A percentile compares a stretch with the other conserved stretches of the same genome.
phyloP scores from a whole-genome alignment of 2,888 invertebrate genomes.

The Ennomos erosarius region DNA sequence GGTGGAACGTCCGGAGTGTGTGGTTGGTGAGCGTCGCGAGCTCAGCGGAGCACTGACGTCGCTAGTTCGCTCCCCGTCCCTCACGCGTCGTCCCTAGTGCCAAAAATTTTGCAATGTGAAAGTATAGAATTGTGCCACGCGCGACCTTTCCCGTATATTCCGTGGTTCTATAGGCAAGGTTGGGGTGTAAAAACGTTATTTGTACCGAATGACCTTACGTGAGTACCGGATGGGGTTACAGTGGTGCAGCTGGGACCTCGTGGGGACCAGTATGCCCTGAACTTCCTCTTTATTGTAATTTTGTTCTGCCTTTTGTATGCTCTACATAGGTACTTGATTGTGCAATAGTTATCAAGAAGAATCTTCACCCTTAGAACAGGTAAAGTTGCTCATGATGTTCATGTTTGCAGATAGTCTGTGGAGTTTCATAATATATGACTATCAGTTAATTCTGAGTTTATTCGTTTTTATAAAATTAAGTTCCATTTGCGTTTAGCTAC shows the following conservation, averaged over 20 bases:
- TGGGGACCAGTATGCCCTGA: constrained; percentile 56
- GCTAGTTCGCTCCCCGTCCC: constrained; percentile 75
- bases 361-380: constrained; percentile 9
- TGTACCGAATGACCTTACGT: constrained; percentile 64
- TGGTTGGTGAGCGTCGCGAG: constrained; percentile 75
- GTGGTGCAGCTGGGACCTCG: constrained; percentile 53
- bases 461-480: too few relatives aligned
- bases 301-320: constrained; percentile 2
- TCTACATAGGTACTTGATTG: constrained; percentile 19
- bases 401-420: not conserved
- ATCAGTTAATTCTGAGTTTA: too few relatives aligned
- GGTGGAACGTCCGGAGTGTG: constrained; percentile 62
- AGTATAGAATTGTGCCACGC: constrained; percentile 83
- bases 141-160: constrained; percentile 77
- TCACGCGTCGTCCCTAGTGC: constrained; percentile 71
- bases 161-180: constrained; percentile 54
- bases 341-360: constrained; percentile 17
- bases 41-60: constrained; percentile 82
- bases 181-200: constrained; percentile 61
- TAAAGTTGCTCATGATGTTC: not conserved
- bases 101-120: constrained; percentile 86
- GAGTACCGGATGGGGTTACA: constrained; percentile 50
- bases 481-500: too few relatives aligned
- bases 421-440: too few relatives aligned
- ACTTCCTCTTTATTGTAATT: constrained; percentile 12